A percentile compares a stretch with the other conserved stretches of the same genome.
These are phyloP conservation scores for Apis cerana DNA, from an alignment of 1,140 invertebrate genomes.

Conservation along the genomic window DNA sequence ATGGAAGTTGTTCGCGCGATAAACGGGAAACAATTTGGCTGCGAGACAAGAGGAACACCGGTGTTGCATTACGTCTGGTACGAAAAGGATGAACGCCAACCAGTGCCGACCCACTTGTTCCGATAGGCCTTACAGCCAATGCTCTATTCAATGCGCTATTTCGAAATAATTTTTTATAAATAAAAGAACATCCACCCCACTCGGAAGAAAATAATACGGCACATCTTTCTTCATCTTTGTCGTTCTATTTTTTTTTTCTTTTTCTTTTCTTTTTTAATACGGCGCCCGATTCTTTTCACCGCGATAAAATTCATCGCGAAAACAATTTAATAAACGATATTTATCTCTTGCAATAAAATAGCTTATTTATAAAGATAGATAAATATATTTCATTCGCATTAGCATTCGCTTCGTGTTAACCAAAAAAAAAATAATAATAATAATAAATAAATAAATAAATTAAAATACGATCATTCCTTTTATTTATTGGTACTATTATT, in stretches of 20 bases:
- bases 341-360: no score
- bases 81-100: conserved; percentile 40
- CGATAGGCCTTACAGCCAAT: conserved; percentile 25
- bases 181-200: conserved; percentile 25
- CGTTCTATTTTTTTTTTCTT: background rate
- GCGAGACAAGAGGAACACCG: conserved; percentile 63
- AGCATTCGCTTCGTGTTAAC: no score
- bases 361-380: no score
- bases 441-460: no score
- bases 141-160: conserved; percentile 34
- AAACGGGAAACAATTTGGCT: conserved; percentile 62
- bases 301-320: no score
- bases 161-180: conserved; percentile 31
- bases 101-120: conserved; percentile 63
- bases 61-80: conserved; percentile 67
- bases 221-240: background rate
- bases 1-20: conserved; percentile 40
- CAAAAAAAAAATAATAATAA: no score
- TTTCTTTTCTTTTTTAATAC: no score
- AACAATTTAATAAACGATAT: no score
- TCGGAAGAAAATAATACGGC: background rate
- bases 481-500: no score
- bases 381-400: no score
- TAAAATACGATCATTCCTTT: no score
- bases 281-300: no score